Base-by-base conservation (phyloP, 1,140 invertebrate species). In the Glomeris maerens region DNA sequence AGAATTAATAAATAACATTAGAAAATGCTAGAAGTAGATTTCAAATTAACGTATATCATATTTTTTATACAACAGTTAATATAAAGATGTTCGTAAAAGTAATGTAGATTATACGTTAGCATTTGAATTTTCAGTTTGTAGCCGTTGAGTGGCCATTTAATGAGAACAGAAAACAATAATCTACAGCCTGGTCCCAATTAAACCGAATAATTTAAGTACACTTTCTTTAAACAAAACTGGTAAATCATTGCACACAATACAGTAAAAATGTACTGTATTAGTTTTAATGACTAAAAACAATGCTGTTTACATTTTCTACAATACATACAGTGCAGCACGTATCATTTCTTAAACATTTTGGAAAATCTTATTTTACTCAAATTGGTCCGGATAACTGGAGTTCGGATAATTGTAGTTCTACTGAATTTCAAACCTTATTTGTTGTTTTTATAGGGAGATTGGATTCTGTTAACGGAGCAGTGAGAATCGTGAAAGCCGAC, bases 401-500 rank as follows among this genome's bases (percentile, higher is more conserved):
- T n/a, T n/a, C n/a, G n/a, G n/a, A n/a, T n/a, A n/a, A 10, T 44
- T 20, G 5, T 10, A 20, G 7, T 44, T 44, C 23, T 7, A 44
- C 20, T 7, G 7, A 20, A n/a, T 5, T 20, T 20, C 17, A 10
- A 44, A 44, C 31, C 7, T 42, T 4, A 20, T 5, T 46, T 46
- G 52, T 45, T 51, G 36, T 29, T 52, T 41, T 49, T 49, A 2
- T 44, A 61, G 60, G 54, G 27, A 55, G 54, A 20, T 42, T 63
- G 3, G 52, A 47, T 20, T 47, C 53, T 2, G 54, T 64, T 22
- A 62, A 62, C 20, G 54, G 56, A 26, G n/a, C 48, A 42, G 63
- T 65, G 1, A 55, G 52, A 27, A 59, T 71, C 4, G 50, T 62
- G 3, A 48, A 46, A 21, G 40, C 58, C 13, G 59, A 67, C 52